Percentiles rank a stretch among this genome's conserved stretches.
Evolutionary conservation across 2,888 invertebrate species (phyloP).

Genomic region (Coleophora deauratella): DNA sequence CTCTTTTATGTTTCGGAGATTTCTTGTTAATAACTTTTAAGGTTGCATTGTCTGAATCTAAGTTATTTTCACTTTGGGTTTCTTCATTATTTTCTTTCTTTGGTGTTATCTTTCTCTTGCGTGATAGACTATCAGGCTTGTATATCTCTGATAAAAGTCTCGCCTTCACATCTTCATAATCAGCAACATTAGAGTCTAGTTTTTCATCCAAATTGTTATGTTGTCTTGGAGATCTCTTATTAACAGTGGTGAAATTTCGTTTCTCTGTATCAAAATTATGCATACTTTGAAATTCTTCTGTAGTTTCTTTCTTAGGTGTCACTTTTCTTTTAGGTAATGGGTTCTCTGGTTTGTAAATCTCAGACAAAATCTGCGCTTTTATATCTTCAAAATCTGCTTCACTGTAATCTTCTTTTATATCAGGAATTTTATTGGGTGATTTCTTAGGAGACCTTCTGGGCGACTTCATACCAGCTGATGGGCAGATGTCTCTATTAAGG

Average conservation of each 20-base stretch:
- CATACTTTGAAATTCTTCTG: neutral
- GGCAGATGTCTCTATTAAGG: slow-evolving; percentile 88
- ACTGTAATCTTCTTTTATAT: slow-evolving; percentile 23
- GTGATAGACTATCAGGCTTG: slow-evolving; percentile 2
- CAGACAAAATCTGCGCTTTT: neutral
- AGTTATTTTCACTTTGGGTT: neutral
- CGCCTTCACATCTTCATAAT: neutral
- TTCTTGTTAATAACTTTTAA: slow-evolving; percentile 12
- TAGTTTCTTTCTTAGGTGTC: slow-evolving; percentile 6
- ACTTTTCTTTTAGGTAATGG: slow-evolving; percentile 2
- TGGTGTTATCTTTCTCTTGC: slow-evolving; percentile 16
- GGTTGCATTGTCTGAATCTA: neutral
- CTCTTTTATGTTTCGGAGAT: slow-evolving; percentile 7
- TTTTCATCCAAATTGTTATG: neutral
- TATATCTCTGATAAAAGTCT: neutral
- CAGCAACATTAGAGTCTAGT: neutral
- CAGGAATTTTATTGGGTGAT: slow-evolving; percentile 44
- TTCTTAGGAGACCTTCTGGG: slow-evolving; percentile 26
- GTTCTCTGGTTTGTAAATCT: neutral
- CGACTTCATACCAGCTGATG: slow-evolving; percentile 63
- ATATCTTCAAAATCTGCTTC: slow-evolving; percentile 12
- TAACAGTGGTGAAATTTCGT: neutral
- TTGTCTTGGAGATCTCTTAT: neutral
- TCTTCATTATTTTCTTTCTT: slow-evolving; percentile 4
- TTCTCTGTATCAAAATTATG: neutral